A percentile compares a stretch with the other conserved stretches of the same genome.
Conservation (phyloP, 2,797 vertebrate species). For the Sebastes dallii region DNA sequence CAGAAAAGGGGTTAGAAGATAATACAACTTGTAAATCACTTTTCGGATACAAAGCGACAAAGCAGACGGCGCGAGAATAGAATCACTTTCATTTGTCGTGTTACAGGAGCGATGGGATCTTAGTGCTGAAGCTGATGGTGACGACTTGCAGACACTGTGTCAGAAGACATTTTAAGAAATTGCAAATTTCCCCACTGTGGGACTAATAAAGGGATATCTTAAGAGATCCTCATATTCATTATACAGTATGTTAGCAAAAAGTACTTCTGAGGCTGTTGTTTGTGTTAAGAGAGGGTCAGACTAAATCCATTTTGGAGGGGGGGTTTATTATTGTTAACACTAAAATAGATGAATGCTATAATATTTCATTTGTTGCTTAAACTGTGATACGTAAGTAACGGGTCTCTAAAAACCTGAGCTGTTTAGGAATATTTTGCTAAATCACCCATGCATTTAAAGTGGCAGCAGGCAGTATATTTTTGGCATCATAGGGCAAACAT, state of each 20-base stretch:
- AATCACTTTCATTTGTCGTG: neutral
- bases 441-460: no score
- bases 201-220: no score
- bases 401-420: no score
- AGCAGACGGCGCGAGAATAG: neutral
- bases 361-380: no score
- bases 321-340: no score
- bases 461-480: no score
- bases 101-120: neutral
- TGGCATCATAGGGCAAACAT: no score
- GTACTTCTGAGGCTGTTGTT: neutral
- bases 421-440: no score
- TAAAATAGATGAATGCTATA: no score
- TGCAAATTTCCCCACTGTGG: no score
- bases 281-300: neutral
- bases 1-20: neutral
- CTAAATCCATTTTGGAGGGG: neutral
- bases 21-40: conserved; percentile 23
- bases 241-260: neutral
- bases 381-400: no score
- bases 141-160: neutral
- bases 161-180: neutral
- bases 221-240: neutral
- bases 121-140: neutral
- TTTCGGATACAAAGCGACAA: neutral